These are phyloP conservation scores for Maccullochella peelii DNA, from an alignment of 2,113 vertebrate species.

Conservation along the genomic window DNA sequence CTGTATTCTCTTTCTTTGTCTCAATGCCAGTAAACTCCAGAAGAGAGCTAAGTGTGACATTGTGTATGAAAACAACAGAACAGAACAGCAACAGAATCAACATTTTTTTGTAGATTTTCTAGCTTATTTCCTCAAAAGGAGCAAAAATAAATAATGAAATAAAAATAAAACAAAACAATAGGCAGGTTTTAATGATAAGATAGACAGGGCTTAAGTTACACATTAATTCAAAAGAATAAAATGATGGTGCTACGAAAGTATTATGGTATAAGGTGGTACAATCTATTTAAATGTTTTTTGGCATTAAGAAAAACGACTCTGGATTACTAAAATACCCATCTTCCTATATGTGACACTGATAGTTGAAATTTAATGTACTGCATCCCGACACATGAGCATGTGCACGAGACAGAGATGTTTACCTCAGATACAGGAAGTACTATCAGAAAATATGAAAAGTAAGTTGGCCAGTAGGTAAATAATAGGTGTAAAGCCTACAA, in stretches of 20 bases:
- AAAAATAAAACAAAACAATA: not conserved
- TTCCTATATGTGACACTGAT: not conserved
- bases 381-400: not conserved
- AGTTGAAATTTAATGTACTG: not conserved
- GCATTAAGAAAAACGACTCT: not conserved
- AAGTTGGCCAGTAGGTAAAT: not conserved
- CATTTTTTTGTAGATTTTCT: not conserved
- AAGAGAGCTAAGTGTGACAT: not conserved
- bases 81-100: not conserved
- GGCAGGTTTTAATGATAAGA: not conserved
- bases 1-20: not conserved
- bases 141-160: not conserved
- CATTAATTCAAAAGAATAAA: not conserved
- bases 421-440: not conserved
- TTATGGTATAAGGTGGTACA: too few species aligned
- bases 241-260: not conserved
- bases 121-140: not conserved
- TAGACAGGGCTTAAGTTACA: not conserved
- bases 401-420: not conserved
- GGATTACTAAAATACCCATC: not conserved
- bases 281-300: not conserved
- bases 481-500: not conserved
- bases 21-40: not conserved
- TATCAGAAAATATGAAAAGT: not conserved
- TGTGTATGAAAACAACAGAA: not conserved